These are phyloP conservation scores for Nycticebus coucang DNA, from an alignment of 2,113 vertebrate species.

Conservation along the genomic window DNA sequence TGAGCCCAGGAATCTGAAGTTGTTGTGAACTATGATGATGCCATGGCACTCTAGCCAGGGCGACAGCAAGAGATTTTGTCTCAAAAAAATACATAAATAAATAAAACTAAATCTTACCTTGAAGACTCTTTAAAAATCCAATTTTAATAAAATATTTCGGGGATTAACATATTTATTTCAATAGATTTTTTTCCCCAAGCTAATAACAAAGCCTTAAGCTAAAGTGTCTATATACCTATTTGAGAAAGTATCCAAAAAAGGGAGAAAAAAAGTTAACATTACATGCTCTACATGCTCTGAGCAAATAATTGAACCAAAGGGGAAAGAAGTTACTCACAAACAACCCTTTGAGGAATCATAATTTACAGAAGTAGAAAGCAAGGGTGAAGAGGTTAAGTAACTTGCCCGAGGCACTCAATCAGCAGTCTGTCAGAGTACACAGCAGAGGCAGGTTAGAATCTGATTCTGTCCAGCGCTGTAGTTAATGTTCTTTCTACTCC, in stretches of 20 bases:
- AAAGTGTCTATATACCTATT: not conserved
- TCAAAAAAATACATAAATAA: not conserved
- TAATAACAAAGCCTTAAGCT: not conserved
- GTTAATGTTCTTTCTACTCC: not conserved
- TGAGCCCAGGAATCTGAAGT: too few species aligned
- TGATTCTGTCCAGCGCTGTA: not conserved
- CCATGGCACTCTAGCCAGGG: too few species aligned
- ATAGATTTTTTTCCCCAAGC: not conserved
- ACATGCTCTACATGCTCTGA: not conserved
- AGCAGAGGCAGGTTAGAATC: not conserved
- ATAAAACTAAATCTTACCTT: constrained; percentile 34
- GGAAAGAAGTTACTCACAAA: constrained; percentile 38
- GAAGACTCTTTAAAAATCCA: constrained; percentile 2
- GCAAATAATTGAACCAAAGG: constrained; percentile 18
- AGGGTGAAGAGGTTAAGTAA: constrained; percentile 25
- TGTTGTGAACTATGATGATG: too few species aligned
- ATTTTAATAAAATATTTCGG: not conserved
- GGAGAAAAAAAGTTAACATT: not conserved
- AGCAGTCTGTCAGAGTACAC: not conserved
- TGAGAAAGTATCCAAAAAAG: not conserved
- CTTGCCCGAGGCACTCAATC: not conserved
- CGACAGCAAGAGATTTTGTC: too few species aligned
- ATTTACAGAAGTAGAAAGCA: constrained; percentile 24
- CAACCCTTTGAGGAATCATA: not conserved
- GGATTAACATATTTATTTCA: not conserved